Conservation (phyloP, 2,888 invertebrate genomes). For the Hedychridium roseum region DNA sequence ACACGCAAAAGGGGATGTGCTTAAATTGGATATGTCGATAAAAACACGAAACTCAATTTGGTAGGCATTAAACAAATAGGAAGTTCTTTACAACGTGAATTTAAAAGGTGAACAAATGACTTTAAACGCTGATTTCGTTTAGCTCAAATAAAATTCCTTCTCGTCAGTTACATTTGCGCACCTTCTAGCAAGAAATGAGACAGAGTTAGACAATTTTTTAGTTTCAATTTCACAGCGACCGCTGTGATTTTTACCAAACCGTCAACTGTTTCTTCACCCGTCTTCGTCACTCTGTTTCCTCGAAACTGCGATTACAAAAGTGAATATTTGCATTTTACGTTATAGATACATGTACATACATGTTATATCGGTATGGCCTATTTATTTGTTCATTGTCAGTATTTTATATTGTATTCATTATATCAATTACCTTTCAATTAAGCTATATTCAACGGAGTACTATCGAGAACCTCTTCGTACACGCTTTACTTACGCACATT, state of each 20-base stretch:
- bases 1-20: conserved; percentile 57
- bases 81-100: too few species aligned
- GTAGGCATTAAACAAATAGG: too few species aligned
- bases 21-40: conserved; percentile 62
- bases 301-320: conserved; percentile 52
- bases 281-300: conserved; percentile 23
- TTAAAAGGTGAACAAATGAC: too few species aligned
- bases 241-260: too few species aligned
- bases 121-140: too few species aligned
- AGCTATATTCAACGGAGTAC: conserved; percentile 29
- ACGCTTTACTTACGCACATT: too few species aligned
- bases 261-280: conserved; percentile 23
- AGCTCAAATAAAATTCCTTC: too few species aligned
- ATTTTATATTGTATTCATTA: conserved; percentile 28
- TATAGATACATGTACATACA: conserved; percentile 41
- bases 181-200: too few species aligned
- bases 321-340: conserved; percentile 39
- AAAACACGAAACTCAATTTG: too few species aligned
- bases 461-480: conserved; percentile 29
- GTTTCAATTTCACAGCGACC: too few species aligned
- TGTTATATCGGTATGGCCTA: conserved; percentile 38
- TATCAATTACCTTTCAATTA: conserved; percentile 25
- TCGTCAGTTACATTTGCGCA: too few species aligned
- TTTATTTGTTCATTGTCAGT: conserved; percentile 46
- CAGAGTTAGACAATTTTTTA: too few species aligned